Base-by-base conservation (phyloP, 2,797 vertebrate species). In the Eidolon dupreanum region DNA sequence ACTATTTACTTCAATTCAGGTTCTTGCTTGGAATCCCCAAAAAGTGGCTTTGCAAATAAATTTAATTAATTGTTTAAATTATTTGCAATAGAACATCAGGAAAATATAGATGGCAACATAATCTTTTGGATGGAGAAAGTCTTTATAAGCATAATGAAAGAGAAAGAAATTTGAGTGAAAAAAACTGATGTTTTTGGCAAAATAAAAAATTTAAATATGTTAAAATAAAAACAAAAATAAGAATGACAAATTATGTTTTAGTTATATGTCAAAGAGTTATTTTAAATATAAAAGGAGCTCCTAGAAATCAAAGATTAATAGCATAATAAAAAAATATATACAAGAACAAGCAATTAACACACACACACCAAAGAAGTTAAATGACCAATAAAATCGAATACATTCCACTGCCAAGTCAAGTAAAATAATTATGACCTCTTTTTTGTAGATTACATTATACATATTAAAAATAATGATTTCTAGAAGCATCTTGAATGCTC, bases 61-160 rank as follows among this genome's bases (percentile, higher is more conserved):
- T n/a, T 15, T 57, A 88, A 63, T 82, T 92, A 86, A 43, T 36
- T 73, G 7, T 28, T 85, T 61, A 77, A 93, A 53, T 92, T 3
- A 94, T 63, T 96, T 88, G 17, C 38, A 88, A 61, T 33, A 53
- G 31, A 92, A 93, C 4, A 66, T 88, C 13, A 88, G 68, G 31
- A 90, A 94, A 90, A 81, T 59, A 41, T 41, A 70, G 8, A 75
- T 85, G n/a, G 6, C 26, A 74, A 57, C 8, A 3, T 68, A 94
- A 82, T n/a, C 31, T 33, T 51, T 82, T 66, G 38, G 68, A 11
- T 75, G 46, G 49, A 68, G 49, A 83, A 57, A 4, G 1, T 86
- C 51, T 94, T 75, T 79, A 49, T 66, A 63, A 68, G 4, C 24
- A 19, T 38, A 88, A 75, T 41, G 59, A 57, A 71, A 79, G 36